phyloP scores from a whole-genome alignment of 2,797 vertebrate species.

The Crocidura indochinensis region DNA sequence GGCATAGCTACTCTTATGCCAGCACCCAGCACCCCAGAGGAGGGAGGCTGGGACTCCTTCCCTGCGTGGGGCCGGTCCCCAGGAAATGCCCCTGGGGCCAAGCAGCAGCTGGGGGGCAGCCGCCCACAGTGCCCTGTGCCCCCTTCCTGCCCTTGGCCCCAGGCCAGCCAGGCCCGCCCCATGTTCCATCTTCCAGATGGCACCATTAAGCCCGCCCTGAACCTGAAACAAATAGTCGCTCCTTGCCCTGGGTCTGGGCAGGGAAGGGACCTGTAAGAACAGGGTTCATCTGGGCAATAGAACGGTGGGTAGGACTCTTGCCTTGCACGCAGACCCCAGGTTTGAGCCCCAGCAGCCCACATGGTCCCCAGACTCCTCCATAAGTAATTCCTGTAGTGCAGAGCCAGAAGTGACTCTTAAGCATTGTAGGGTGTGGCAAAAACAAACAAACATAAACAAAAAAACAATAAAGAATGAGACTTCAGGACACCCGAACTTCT shows the following conservation, averaged over 20 bases:
- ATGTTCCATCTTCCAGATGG: conserved; percentile 86
- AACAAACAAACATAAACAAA: no score
- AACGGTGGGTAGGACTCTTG: no score
- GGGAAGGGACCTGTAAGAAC: background rate
- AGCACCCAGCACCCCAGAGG: no score
- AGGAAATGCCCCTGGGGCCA: background rate
- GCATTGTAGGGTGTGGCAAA: no score
- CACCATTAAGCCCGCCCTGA: conserved; percentile 81
- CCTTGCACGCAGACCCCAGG: background rate
- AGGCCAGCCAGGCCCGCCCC: conserved; percentile 69
- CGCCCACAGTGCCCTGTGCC: background rate
- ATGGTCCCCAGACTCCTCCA: background rate
- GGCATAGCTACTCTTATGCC: no score
- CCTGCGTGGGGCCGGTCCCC: background rate
- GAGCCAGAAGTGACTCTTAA: no score
- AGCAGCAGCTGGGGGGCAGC: conserved; percentile 79
- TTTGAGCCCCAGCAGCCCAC: background rate
- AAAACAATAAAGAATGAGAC: no score
- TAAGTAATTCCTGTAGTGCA: no score
- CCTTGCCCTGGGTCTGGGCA: conserved; percentile 23
- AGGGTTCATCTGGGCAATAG: background rate
- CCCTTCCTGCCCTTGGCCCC: conserved; percentile 55
- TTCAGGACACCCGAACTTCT: no score
- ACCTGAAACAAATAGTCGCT: conserved; percentile 79
- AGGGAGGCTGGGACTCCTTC: background rate